Conservation (phyloP, 2,888 invertebrate species). For the Raillietiella orientalis region DNA sequence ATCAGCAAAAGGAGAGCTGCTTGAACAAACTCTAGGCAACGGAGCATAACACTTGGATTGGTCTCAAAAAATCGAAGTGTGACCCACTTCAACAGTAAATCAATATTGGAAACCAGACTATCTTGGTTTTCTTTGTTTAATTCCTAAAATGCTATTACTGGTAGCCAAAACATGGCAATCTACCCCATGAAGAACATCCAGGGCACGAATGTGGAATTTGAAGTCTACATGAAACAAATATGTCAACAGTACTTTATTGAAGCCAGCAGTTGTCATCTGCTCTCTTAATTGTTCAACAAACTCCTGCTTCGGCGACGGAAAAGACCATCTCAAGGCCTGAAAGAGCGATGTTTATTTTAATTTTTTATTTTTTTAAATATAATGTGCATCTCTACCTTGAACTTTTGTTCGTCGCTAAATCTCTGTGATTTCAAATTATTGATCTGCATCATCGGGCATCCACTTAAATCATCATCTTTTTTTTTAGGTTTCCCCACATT, state of each 20-base stretch:
- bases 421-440: slow-evolving; percentile 74
- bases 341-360: background rate
- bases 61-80: slow-evolving; percentile 92
- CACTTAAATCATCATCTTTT: slow-evolving; percentile 56
- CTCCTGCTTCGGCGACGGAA: slow-evolving; percentile 65
- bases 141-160: slow-evolving; percentile 5
- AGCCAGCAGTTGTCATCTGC: slow-evolving; percentile 56
- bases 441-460: slow-evolving; percentile 35
- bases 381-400: slow-evolving; percentile 22
- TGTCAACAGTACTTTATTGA: slow-evolving; percentile 50
- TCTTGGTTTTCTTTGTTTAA: slow-evolving; percentile 23
- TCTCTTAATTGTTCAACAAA: slow-evolving; percentile 69
- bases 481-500: slow-evolving; percentile 18
- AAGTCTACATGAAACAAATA: slow-evolving; percentile 86
- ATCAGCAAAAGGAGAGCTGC: slow-evolving; percentile 46
- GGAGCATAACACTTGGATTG: slow-evolving; percentile 81
- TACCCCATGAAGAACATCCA: slow-evolving; percentile 50
- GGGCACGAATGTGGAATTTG: slow-evolving; percentile 77
- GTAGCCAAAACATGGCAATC: slow-evolving; percentile 1
- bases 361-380: background rate
- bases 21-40: slow-evolving; percentile 70
- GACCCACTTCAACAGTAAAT: slow-evolving; percentile 82
- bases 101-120: slow-evolving; percentile 58
- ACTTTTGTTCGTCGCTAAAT: slow-evolving; percentile 66
- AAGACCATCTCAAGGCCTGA: slow-evolving; percentile 59